Percentiles rank a stretch among this genome's conserved stretches.
Conservation (phyloP, 35 echinoderm and acorn worm species). For the Holothuria glaberrima region DNA sequence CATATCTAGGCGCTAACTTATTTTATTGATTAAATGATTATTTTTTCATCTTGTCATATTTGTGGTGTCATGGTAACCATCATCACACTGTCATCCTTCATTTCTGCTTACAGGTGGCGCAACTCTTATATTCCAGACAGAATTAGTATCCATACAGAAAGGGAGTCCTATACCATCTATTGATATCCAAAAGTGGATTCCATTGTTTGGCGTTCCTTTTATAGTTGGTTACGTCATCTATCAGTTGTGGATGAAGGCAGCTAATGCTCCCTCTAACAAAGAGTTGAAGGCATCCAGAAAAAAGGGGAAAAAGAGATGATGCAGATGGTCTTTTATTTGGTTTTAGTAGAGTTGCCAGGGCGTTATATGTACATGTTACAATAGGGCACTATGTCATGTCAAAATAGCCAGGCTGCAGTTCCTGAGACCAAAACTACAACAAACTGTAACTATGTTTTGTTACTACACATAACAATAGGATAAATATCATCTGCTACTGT, state of each 20-base stretch:
- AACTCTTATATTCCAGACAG: conserved; percentile 40
- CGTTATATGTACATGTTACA: neutral
- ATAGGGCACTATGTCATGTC: neutral
- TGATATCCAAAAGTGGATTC: conserved; percentile 32
- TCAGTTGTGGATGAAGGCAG: conserved; percentile 24
- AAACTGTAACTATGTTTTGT: too few species aligned
- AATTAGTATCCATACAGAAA: conserved; percentile 17
- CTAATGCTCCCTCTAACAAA: conserved; percentile 36
- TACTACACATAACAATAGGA: too few species aligned
- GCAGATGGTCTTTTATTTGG: neutral
- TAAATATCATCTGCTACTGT: too few species aligned
- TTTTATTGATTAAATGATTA: too few species aligned
- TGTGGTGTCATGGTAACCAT: neutral
- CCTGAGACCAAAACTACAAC: too few species aligned
- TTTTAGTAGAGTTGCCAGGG: neutral
- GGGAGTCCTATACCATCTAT: neutral
- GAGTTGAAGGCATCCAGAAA: conserved; percentile 14
- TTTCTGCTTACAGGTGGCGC: conserved; percentile 24
- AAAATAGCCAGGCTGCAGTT: neutral
- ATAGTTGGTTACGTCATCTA: conserved; percentile 12
- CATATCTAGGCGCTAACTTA: too few species aligned
- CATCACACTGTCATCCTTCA: neutral
- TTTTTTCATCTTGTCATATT: neutral
- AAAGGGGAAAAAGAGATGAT: conserved; percentile 21
- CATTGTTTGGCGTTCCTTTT: conserved; percentile 7